A percentile compares a stretch with the other conserved stretches of the same genome.
Conservation (phyloP, 2,113 vertebrate genomes). For the Bufo bufo region DNA sequence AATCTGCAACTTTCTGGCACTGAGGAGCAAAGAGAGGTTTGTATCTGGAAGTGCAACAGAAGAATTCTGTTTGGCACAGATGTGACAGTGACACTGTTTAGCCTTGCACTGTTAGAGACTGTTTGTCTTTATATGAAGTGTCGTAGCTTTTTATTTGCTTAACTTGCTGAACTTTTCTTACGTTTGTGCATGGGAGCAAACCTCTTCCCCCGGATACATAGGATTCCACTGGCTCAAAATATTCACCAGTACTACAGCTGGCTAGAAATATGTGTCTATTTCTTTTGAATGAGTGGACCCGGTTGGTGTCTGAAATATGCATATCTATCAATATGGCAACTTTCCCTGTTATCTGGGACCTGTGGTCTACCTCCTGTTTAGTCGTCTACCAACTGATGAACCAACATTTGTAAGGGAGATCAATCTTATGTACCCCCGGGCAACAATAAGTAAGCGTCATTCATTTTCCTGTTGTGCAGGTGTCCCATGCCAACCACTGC, state of each 20-base stretch:
- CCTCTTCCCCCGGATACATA: background rate
- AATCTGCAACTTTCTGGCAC: background rate
- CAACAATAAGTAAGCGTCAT: no score
- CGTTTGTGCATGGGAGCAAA: background rate
- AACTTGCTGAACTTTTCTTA: constrained; percentile 25
- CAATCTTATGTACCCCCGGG: no score
- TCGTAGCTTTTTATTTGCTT: constrained; percentile 24
- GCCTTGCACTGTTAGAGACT: background rate
- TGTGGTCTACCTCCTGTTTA: background rate
- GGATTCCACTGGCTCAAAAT: background rate
- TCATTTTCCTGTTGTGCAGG: no score
- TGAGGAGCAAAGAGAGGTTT: constrained; percentile 2
- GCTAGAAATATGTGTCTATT: background rate
- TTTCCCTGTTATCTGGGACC: background rate
- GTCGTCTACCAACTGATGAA: no score
- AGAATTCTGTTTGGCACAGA: constrained; percentile 6
- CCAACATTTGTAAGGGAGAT: no score
- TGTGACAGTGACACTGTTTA: background rate
- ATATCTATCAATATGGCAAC: background rate
- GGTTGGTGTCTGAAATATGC: background rate
- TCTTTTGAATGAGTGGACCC: background rate
- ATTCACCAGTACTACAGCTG: background rate
- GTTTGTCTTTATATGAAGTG: constrained; percentile 30
- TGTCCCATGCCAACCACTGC: no score
- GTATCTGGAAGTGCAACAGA: constrained; percentile 15